A percentile compares a stretch with the other conserved stretches of the same genome.
Evolutionary conservation across 2,113 vertebrate genomes (phyloP).

Genomic region (Chaetura pelagica): DNA sequence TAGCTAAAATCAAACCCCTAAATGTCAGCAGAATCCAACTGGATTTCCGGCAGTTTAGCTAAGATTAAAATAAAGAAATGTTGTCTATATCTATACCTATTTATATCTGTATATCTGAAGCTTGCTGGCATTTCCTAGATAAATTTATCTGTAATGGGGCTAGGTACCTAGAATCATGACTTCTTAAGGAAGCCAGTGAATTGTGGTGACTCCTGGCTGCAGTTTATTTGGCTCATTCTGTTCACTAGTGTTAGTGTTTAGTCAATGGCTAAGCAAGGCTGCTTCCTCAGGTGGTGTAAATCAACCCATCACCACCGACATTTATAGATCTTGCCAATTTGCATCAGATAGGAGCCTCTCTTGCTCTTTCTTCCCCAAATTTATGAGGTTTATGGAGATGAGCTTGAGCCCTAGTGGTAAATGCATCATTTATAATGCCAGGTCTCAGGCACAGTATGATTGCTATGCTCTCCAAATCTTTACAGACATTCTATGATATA

Average conservation of each 20-base stretch:
- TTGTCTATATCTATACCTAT: neutral
- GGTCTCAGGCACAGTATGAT: conserved; percentile 22
- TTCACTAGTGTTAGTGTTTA: neutral
- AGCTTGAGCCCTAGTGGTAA: conserved; percentile 50
- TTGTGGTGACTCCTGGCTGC: neutral
- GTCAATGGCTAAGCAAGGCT: neutral
- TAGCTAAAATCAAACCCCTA: neutral
- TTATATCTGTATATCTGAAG: neutral
- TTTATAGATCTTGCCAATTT: conserved; percentile 45
- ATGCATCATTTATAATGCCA: conserved; percentile 73
- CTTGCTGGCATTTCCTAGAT: neutral
- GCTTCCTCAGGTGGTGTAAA: conserved; percentile 20
- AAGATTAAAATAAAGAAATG: neutral
- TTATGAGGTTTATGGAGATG: conserved; percentile 74
- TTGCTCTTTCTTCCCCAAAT: conserved; percentile 60
- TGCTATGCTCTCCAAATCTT: conserved; percentile 39
- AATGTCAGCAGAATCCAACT: neutral
- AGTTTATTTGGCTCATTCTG: conserved; percentile 3
- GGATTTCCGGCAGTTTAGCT: neutral
- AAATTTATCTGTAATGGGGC: neutral
- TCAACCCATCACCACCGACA: neutral
- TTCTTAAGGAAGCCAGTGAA: neutral
- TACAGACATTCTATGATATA: conserved; percentile 53
- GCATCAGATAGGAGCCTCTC: neutral
- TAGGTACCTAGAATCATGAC: neutral